Conservation (phyloP, 2,113 vertebrate genomes). For the Brachyhypopomus gauderio region DNA sequence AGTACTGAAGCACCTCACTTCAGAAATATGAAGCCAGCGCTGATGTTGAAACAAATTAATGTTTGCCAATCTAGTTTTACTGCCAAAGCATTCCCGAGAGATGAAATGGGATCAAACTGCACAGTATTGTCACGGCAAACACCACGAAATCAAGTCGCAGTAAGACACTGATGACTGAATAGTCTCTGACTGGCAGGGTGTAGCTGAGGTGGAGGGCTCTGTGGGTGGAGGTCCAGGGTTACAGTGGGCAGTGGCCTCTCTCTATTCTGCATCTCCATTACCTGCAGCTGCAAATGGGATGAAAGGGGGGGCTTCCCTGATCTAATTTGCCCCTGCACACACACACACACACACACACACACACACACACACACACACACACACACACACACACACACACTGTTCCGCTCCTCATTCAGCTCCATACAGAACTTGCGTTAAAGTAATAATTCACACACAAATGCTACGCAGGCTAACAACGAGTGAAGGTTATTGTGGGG, state of each 20-base stretch:
- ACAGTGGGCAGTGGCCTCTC: slow-evolving; percentile 33
- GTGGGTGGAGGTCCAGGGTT: too few species aligned
- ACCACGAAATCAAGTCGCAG: background rate
- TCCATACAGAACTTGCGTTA: too few species aligned
- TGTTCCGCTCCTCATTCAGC: too few species aligned
- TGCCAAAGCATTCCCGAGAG: background rate
- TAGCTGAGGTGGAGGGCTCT: background rate
- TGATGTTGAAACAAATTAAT: background rate
- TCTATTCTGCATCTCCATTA: slow-evolving; percentile 54
- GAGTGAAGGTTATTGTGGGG: slow-evolving; percentile 51
- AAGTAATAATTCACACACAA: background rate
- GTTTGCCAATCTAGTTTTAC: background rate
- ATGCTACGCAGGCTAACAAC: slow-evolving; percentile 57
- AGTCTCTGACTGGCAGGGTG: background rate
- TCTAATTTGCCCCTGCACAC: slow-evolving; percentile 58
- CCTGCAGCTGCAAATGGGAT: slow-evolving; percentile 52
- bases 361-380: slow-evolving; percentile 17
- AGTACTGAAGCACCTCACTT: background rate
- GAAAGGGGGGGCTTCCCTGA: slow-evolving; percentile 61
- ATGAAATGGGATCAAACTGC: background rate
- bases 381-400: too few species aligned
- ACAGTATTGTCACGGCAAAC: background rate
- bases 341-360: slow-evolving; percentile 44
- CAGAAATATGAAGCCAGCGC: background rate
- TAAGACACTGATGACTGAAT: background rate